phyloP scores from a whole-genome alignment of 2,888 invertebrate genomes.

The Caenorhabditis imperialis region DNA sequence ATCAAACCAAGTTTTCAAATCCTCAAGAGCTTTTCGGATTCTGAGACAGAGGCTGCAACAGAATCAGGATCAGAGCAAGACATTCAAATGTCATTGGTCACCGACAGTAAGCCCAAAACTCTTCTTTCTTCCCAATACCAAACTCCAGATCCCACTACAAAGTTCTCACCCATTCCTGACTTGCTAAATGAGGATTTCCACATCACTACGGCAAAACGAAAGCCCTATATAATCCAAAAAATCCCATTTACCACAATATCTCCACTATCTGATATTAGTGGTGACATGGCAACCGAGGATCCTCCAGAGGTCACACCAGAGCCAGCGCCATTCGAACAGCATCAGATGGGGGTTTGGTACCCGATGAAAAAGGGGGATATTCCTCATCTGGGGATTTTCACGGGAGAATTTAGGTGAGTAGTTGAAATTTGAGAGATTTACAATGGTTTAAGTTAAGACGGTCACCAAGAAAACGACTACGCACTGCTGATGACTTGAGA shows the following conservation, averaged over 20 bases:
- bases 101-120: slow-evolving; percentile 17
- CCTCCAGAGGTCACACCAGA: slow-evolving; percentile 42
- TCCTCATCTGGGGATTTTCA: slow-evolving; percentile 53
- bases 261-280: slow-evolving; percentile 41
- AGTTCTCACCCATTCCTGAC: slow-evolving; percentile 14
- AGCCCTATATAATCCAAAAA: slow-evolving; percentile 34
- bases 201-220: slow-evolving; percentile 3
- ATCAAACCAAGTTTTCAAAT: slow-evolving; percentile 34
- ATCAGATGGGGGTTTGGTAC: slow-evolving; percentile 47
- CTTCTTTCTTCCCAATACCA: background rate
- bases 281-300: slow-evolving; percentile 47
- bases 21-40: slow-evolving; percentile 18
- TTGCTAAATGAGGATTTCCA: slow-evolving; percentile 1
- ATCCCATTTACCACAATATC: slow-evolving; percentile 25
- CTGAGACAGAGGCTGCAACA: too few species aligned
- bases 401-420: slow-evolving; percentile 43
- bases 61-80: slow-evolving; percentile 1
- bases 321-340: slow-evolving; percentile 42
- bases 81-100: slow-evolving; percentile 9
- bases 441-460: slow-evolving; percentile 22
- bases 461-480: slow-evolving; percentile 17
- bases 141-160: slow-evolving; percentile 1
- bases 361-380: slow-evolving; percentile 58
- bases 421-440: background rate
- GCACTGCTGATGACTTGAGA: slow-evolving; percentile 15